Evolutionary conservation across 1,140 invertebrate species (phyloP).

Genomic region (Plectrocnemia conspersa): DNA sequence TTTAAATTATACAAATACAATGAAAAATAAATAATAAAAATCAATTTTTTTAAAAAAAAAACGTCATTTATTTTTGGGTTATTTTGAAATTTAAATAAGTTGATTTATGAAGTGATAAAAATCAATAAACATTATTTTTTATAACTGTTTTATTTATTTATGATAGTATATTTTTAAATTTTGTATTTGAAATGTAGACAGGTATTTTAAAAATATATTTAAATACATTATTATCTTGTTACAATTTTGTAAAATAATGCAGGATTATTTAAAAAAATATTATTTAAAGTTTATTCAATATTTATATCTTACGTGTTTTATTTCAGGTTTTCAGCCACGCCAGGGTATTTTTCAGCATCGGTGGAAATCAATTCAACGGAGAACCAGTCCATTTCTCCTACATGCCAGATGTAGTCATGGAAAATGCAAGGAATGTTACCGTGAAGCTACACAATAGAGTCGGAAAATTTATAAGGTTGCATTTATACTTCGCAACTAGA

Average conservation of each 20-base stretch:
- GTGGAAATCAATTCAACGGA: conserved; percentile 63
- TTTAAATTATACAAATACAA: too few species aligned
- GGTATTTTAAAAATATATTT: too few species aligned
- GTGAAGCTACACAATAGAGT: conserved; percentile 75
- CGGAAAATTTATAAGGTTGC: conserved; percentile 70
- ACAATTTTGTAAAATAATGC: background rate
- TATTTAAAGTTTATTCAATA: conserved; percentile 9
- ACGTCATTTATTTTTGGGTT: too few species aligned
- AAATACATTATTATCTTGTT: too few species aligned
- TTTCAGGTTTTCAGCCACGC: conserved; percentile 64
- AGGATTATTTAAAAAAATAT: conserved; percentile 5
- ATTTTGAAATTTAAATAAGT: too few species aligned
- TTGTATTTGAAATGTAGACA: too few species aligned
- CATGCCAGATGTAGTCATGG: conserved; percentile 74
- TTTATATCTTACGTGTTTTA: background rate
- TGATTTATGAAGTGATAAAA: too few species aligned
- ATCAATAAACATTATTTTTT: too few species aligned
- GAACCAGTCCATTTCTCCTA: conserved; percentile 59
- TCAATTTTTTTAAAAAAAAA: too few species aligned
- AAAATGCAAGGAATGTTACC: conserved; percentile 77
- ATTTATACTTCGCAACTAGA: conserved; percentile 75
- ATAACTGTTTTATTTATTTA: too few species aligned
- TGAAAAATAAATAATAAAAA: too few species aligned
- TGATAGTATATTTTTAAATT: too few species aligned
- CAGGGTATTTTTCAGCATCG: conserved; percentile 70